Percentiles rank a stretch among this genome's conserved stretches.
Evolutionary conservation across 2,888 invertebrate genomes (phyloP).

Genomic region (Hetaerina titia): DNA sequence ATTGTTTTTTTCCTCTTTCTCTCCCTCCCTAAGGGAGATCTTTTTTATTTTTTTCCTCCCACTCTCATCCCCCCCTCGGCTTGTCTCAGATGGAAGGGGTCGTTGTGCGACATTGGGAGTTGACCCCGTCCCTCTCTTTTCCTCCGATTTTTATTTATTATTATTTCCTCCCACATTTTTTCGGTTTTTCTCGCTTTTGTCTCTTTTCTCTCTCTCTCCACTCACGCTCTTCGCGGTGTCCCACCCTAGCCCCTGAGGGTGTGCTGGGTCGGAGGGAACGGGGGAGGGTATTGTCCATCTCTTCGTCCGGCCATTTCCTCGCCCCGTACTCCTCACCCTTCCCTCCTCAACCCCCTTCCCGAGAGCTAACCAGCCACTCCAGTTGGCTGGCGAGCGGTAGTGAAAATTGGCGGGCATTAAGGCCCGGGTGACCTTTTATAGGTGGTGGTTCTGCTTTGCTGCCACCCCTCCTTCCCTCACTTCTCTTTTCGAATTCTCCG

Average conservation of each 20-base stretch:
- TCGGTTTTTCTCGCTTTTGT: not conserved
- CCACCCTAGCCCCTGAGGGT: not conserved
- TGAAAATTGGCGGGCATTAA: not conserved
- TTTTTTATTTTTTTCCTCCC: not conserved
- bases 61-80: not conserved
- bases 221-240: not conserved
- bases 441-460: not conserved
- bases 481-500: not conserved
- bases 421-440: not conserved
- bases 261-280: not conserved
- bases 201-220: not conserved
- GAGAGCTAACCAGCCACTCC: not conserved
- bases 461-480: not conserved
- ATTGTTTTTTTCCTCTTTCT: not conserved
- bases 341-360: too few species aligned
- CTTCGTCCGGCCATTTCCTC: not conserved
- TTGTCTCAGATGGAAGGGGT: not conserved
- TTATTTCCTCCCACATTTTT: not conserved
- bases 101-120: not conserved
- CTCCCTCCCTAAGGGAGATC: not conserved
- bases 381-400: not conserved
- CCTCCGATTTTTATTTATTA: not conserved
- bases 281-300: not conserved
- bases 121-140: constrained; percentile 14
- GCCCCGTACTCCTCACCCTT: not conserved